These are phyloP conservation scores for Allygus modestus DNA, from an alignment of 2,888 invertebrate genomes.

Conservation along the genomic window DNA sequence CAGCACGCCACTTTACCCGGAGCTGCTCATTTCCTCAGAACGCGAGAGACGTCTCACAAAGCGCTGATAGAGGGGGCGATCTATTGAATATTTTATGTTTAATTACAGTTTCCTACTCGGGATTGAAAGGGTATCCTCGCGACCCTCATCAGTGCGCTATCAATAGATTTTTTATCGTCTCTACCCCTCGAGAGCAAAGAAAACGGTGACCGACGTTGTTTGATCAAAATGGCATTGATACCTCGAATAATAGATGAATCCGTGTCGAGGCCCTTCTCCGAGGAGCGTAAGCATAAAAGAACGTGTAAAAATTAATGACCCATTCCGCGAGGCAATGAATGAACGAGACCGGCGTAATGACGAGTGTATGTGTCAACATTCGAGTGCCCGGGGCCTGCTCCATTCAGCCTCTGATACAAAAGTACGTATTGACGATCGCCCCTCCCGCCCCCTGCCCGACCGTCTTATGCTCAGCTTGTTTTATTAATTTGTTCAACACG, in stretches of 20 bases:
- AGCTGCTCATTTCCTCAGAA: conserved; percentile 31
- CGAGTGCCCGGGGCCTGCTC: conserved; percentile 30
- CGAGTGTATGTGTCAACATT: conserved; percentile 55
- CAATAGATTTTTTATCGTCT: conserved; percentile 65
- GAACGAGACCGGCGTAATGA: conserved; percentile 45
- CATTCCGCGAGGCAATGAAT: conserved; percentile 60
- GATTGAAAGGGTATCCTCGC: conserved; percentile 60
- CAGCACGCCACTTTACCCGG: background rate
- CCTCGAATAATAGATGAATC: conserved; percentile 63
- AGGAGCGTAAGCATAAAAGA: conserved; percentile 64
- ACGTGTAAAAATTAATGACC: conserved; percentile 66
- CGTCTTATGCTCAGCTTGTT: conserved; percentile 44
- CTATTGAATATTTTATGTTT: conserved; percentile 66
- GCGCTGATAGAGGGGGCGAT: conserved; percentile 32
- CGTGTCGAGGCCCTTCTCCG: conserved; percentile 61
- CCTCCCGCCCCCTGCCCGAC: background rate
- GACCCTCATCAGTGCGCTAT: conserved; percentile 62
- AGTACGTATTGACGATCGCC: conserved; percentile 44
- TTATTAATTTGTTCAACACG: conserved; percentile 42
- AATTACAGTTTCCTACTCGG: conserved; percentile 64
- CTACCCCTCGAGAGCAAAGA: conserved; percentile 50
- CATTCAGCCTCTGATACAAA: conserved; percentile 55
- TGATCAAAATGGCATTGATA: conserved; percentile 66
- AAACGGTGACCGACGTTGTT: conserved; percentile 61
- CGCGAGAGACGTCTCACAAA: background rate